Evolutionary conservation across 2,113 vertebrate species (phyloP).

Genomic region (Epinephelus moara): DNA sequence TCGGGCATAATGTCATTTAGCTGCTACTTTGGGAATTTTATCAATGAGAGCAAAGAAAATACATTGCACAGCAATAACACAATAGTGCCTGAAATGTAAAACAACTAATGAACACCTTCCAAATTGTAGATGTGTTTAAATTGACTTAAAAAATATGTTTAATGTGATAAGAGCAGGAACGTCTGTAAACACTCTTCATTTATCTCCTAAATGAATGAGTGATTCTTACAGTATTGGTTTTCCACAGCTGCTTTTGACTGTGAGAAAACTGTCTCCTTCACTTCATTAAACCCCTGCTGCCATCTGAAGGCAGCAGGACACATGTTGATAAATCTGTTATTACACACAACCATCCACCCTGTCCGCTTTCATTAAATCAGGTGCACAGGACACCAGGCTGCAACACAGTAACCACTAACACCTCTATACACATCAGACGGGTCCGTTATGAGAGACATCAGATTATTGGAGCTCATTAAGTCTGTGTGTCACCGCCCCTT

Average conservation of each 20-base stretch:
- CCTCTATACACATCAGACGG: neutral
- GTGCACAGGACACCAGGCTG: neutral
- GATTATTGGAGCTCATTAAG: too few relatives aligned
- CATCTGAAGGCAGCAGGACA: too few relatives aligned
- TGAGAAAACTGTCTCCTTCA: too few relatives aligned
- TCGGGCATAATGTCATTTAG: neutral
- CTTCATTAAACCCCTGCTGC: too few relatives aligned
- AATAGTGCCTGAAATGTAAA: too few relatives aligned
- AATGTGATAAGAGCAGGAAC: neutral
- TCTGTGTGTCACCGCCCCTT: too few relatives aligned
- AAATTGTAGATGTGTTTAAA: neutral
- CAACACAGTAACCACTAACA: neutral
- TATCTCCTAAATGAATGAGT: neutral
- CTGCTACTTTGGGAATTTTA: neutral
- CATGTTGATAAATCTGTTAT: neutral
- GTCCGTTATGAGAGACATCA: neutral
- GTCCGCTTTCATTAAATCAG: neutral
- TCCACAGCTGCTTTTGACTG: neutral
- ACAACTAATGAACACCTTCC: neutral
- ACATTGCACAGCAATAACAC: neutral
- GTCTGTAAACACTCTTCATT: neutral
- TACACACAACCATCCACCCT: neutral
- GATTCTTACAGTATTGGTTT: neutral
- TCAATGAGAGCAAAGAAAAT: neutral
- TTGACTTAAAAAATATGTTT: neutral